Conservation (phyloP, 2,113 vertebrate genomes). For the Acanthisitta chloris region DNA sequence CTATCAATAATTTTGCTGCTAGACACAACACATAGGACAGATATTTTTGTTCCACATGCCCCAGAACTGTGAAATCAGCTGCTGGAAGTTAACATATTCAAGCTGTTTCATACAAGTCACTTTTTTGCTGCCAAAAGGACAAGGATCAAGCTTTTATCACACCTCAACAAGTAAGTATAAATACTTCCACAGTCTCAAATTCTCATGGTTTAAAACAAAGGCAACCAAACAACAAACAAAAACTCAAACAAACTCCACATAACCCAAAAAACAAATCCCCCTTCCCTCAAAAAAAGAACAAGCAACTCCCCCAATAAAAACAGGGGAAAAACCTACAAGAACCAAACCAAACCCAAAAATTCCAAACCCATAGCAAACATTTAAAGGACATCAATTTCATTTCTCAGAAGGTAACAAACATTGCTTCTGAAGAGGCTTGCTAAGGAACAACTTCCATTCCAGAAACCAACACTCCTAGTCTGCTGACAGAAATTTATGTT, state of each 20-base stretch:
- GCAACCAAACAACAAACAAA: background rate
- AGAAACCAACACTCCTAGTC: background rate
- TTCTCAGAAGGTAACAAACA: background rate
- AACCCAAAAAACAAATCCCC: background rate
- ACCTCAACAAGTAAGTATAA: background rate
- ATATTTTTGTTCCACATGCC: background rate
- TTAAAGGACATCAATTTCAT: background rate
- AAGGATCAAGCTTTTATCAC: background rate
- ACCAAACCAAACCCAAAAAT: background rate
- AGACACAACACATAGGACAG: background rate
- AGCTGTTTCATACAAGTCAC: background rate
- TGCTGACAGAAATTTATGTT: background rate
- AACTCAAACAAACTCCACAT: background rate
- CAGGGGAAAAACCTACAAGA: background rate
- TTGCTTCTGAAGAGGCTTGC: background rate
- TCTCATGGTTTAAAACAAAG: background rate
- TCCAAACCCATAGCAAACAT: background rate
- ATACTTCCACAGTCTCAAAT: background rate
- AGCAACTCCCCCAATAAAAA: fast-evolving
- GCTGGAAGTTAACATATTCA: background rate
- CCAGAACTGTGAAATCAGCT: background rate
- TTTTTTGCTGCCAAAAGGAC: background rate
- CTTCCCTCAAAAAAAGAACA: background rate
- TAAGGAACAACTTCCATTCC: background rate
- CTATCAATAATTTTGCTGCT: background rate